Evolutionary conservation across 1,140 invertebrate species (phyloP), one percentile per base, ranked within the genome.

Genomic region (Rhyzopertha dominica): DNA sequence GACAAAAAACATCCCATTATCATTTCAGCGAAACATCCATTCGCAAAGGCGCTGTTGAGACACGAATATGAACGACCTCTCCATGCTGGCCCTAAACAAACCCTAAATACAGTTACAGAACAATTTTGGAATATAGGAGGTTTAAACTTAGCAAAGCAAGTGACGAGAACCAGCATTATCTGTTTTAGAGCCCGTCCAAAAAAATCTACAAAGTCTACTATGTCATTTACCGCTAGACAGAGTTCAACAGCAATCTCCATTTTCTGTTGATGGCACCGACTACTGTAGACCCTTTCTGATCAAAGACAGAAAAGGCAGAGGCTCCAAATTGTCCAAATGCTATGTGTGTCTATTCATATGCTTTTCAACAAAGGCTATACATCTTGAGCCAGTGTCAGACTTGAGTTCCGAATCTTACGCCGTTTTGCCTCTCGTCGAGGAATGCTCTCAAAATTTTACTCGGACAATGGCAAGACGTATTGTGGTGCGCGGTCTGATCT

Each of bases 321-420:
- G 55, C 0, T 29, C 50, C 10, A 44, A 42, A 26, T 14, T 13
- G 9, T 32, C 43, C 25, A 54, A 45, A 31, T 54, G 54, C 24
- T 55, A 31, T 61, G 58, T 51, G 18, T 51, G 19, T 47, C 5
- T 65, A 32, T 63, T 61, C 45, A 28, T 62, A 23, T 65, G 56
- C 43, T 43, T 65, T 31, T 20, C 36, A 17, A 54, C 41, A 9
- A 59, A 59, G 29, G 59, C 58, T 16, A 48, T 66, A 5, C 61
- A 68, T 48, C 37, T 70, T 26, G 68, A 71, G 34, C 30, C 62
- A 5, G 49, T 51, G 9, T 22, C 44, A 10, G 53, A 54, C 22
- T 23, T 55, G 12, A 48, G 35, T n/a, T 40, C 36, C 4, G 36
- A 42, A 18, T 52, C 14, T 57, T 69, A 14, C 17, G 35, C 12